Base-by-base conservation (phyloP, 2,888 invertebrate genomes). In the Pyrochroa serraticornis region DNA sequence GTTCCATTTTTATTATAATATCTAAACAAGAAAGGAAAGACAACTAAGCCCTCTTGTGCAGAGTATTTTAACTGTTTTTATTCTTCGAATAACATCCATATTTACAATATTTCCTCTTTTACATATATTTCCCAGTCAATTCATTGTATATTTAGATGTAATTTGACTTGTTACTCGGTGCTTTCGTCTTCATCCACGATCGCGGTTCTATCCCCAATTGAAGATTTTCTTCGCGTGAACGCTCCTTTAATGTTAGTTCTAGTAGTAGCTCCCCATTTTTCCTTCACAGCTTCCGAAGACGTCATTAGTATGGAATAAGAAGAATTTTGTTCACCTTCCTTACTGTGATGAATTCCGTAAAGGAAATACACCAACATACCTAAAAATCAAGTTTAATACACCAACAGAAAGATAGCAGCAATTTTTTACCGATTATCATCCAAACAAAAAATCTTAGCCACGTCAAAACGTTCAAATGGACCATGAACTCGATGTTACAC, bases 391-490 rank as follows among this genome's bases (percentile, higher is more conserved):
- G 2, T 10, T 30, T 47, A 3, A 3, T 1, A 32, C 9, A 35
- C 12, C 14, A 6, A 41, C n/a, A n/a, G n/a, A n/a, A n/a, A n/a
- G n/a, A n/a, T n/a, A n/a, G n/a, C n/a, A n/a, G n/a, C n/a, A n/a
- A n/a, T n/a, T n/a, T n/a, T n/a, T 80, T 78, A 87, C 93, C 93
- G 55, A 93, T 76, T 38, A 89, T 84, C 84, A 94, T 92, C 94
- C 94, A 94, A 41, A 92, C 87, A 66, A 91, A 85, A 75, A 94
- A 93, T 35, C 93, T 82, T 3, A 92, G 81, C 93, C 93, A 94
- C 0, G 93, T 93, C 12, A 92, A 79, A 0, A 87, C 82, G 63
- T 91, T 91, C 48, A 94, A 81, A 69, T 92, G 91, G 31, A 91
- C 86, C 91, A 94, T 93, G 48, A 94, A 83, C 64, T 88, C 89